Percentiles rank a stretch among this genome's conserved stretches.
Evolutionary conservation across 2,797 vertebrate genomes (phyloP).

Genomic region (Labeo calbasu): DNA sequence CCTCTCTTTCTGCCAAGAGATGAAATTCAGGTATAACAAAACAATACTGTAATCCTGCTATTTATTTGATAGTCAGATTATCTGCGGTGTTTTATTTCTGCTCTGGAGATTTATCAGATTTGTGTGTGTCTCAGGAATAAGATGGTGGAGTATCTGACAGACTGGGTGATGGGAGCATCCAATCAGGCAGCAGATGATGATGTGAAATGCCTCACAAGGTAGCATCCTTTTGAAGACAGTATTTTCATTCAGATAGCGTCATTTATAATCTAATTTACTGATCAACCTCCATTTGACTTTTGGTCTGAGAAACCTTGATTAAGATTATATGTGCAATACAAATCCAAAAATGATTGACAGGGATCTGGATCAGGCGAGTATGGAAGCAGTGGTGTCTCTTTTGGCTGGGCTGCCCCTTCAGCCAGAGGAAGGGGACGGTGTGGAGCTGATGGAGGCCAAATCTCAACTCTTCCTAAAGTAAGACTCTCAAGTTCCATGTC

Average conservation of each 20-base stretch:
- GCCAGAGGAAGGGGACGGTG: conserved; percentile 96
- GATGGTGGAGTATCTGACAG: conserved; percentile 97
- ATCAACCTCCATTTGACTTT: neutral
- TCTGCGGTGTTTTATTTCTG: neutral
- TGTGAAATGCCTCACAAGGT: conserved; percentile 96
- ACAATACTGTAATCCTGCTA: neutral
- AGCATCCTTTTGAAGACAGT: conserved; percentile 18
- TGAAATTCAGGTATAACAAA: conserved; percentile 92
- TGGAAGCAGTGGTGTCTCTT: conserved; percentile 97
- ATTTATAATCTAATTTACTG: neutral
- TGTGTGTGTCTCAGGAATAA: conserved; percentile 83
- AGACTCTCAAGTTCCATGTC: conserved; percentile 46
- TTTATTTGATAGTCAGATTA: neutral
- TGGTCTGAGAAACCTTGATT: neutral
- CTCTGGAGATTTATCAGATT: neutral
- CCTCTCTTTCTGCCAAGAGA: conserved; percentile 97
- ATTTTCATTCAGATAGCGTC: neutral
- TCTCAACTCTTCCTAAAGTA: conserved; percentile 98
- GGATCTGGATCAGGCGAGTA: conserved; percentile 97
- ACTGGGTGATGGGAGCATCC: conserved; percentile 98
- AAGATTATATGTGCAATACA: neutral
- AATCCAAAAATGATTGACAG: conserved; percentile 66
- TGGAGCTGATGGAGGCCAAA: conserved; percentile 97
- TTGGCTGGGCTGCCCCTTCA: conserved; percentile 94
- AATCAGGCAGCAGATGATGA: conserved; percentile 96